Percentiles rank a stretch among this genome's conserved stretches.
Conservation (phyloP, 2,113 vertebrate species). For the Dermatemys mawii region DNA sequence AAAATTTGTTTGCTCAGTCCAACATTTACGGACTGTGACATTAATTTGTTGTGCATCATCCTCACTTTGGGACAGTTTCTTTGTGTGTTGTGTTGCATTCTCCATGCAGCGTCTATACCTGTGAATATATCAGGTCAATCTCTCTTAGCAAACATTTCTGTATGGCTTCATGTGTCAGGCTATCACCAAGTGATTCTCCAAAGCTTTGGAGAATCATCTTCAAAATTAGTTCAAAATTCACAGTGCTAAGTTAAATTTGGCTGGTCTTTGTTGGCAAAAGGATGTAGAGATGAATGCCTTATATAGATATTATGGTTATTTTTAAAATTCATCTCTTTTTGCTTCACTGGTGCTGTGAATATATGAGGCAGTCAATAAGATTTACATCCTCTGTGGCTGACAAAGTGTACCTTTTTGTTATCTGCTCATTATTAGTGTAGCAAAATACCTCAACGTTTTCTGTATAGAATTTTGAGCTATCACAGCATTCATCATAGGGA, state of each 20-base stretch:
- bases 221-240: background rate
- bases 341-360: background rate
- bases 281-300: background rate
- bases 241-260: background rate
- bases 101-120: background rate
- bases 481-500: background rate
- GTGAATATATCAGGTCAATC: accelerated
- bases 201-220: too few species aligned
- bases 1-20: background rate
- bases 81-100: background rate
- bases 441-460: background rate
- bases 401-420: background rate
- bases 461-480: background rate
- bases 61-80: background rate
- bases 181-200: background rate
- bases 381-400: background rate
- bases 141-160: background rate
- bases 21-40: background rate
- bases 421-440: background rate
- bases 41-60: background rate
- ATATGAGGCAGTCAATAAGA: background rate
- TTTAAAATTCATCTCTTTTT: background rate
- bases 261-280: background rate
- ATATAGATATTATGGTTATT: background rate
- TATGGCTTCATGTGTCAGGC: accelerated